phyloP scores from a whole-genome alignment of 1,140 invertebrate species.

The Pentalonia nigronervosa region DNA sequence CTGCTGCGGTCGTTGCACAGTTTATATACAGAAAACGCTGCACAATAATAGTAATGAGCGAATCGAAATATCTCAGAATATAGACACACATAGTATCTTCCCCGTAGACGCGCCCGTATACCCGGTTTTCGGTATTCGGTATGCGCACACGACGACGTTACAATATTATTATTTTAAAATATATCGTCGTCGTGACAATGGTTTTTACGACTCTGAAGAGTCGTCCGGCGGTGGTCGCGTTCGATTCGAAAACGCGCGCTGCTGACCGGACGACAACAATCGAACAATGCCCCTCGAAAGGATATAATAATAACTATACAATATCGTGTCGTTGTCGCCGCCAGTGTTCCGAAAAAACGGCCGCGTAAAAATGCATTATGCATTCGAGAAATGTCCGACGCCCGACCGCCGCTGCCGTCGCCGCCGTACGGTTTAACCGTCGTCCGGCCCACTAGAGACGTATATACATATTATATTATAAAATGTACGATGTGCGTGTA shows the following conservation, averaged over 20 bases:
- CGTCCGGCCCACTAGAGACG: not conserved
- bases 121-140: not conserved
- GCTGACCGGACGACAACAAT: conserved; percentile 2
- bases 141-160: not conserved
- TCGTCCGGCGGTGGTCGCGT: not conserved
- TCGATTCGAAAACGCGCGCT: not conserved
- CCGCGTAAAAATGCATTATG: conserved; percentile 41
- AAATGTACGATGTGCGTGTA: not conserved
- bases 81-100: too few relatives aligned
- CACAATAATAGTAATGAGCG: not conserved
- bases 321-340: not conserved
- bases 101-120: not conserved
- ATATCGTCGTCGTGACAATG: not conserved
- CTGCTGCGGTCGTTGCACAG: too few relatives aligned
- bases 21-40: not conserved
- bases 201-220: not conserved
- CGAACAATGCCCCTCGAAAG: conserved; percentile 17
- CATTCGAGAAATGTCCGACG: not conserved
- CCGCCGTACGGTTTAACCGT: not conserved
- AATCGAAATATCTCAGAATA: not conserved
- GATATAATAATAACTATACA: not conserved
- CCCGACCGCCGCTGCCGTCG: too few relatives aligned
- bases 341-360: not conserved
- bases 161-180: not conserved
- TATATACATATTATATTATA: not conserved